Conservation (phyloP, 2,888 invertebrate genomes). For the Stegana nigrithorax region DNA sequence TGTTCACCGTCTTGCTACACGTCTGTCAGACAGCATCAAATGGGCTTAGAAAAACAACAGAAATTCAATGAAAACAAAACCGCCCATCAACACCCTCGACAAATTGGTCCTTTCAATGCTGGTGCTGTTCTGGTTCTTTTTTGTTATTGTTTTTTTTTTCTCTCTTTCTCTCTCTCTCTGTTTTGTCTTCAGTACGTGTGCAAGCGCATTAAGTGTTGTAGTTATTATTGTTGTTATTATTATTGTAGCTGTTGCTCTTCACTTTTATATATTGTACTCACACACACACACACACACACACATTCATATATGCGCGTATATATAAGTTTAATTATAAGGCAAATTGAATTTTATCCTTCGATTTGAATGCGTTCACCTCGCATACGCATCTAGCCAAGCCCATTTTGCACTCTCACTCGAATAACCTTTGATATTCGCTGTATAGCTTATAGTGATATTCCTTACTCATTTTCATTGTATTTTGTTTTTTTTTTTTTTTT, state of each 20-base stretch:
- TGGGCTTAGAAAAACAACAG: constrained; percentile 54
- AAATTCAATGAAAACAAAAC: constrained; percentile 66
- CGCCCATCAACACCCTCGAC: constrained; percentile 64
- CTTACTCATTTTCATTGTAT: not conserved
- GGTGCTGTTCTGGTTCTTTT: constrained; percentile 15
- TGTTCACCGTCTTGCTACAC: too few species aligned
- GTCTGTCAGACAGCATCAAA: constrained; percentile 1
- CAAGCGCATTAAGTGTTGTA: constrained; percentile 9
- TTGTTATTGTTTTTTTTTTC: not conserved
- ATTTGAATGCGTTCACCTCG: too few species aligned
- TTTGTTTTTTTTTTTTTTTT: constrained; percentile 21
- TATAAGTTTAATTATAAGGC: constrained; percentile 55
- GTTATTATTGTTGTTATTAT: constrained; percentile 36
- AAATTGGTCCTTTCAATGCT: constrained; percentile 38
- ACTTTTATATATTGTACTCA: constrained; percentile 24
- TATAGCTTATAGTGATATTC: not conserved
- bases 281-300: too few species aligned
- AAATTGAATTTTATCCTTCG: constrained; percentile 32
- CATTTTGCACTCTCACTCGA: constrained; percentile 19
- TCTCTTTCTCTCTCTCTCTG: not conserved
- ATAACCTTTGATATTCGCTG: constrained; percentile 3
- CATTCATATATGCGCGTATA: constrained; percentile 44
- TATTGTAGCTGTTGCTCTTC: constrained; percentile 33
- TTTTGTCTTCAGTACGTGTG: too few species aligned
- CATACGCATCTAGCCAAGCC: constrained; percentile 23